Evolutionary conservation across 92 coral and sea anemone species (phyloP), one percentile per base, ranked within the genome.

Genomic region (Phenganax stokvisi): DNA sequence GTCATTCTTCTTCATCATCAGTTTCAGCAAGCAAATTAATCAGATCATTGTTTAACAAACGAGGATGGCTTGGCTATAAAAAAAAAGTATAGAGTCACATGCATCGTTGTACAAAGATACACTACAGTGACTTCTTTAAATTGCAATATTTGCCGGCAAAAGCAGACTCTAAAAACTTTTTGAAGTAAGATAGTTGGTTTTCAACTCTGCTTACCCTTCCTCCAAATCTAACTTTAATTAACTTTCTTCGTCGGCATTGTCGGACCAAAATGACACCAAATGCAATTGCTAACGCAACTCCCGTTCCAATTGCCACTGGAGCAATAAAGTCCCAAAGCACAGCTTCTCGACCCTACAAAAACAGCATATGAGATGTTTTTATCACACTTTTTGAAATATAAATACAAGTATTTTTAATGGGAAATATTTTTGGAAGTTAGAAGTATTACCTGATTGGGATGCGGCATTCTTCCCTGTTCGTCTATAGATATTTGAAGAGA

Each of bases 181-280:
- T 11, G 58, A 13, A 54, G 15, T 10, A 17, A n/a, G 71, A 64
- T 15, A 10, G 10, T 54, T 51, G 6, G 5, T 66, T 30, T 15
- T 9, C 6, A 12, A 27, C 15, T 25, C 56, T n/a, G 61, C 87
- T 17, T 20, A 94, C 98, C 96, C 92, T 94, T 87, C 98, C 98
- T 82, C 90, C 90, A 85, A 92, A 94, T 82, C 98, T 81, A 12
- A 92, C 97, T 92, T 94, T 94, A 87, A 92, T 92, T 63, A 94
- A 87, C 62, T 84, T 90, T 69, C 92, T 88, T 81, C 97, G 86
- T 68, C 98, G 84, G 79, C 94, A 92, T 60, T 88, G 81, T 74
- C 88, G 83, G 90, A 90, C 92, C 79, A 94, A 79, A 54, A 94
- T 80, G 61, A 94, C 97, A 58, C 85, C 67, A 72, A 94, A 86